Conservation (phyloP, 2,113 vertebrate species). For the Leptodactylus fuscus region DNA sequence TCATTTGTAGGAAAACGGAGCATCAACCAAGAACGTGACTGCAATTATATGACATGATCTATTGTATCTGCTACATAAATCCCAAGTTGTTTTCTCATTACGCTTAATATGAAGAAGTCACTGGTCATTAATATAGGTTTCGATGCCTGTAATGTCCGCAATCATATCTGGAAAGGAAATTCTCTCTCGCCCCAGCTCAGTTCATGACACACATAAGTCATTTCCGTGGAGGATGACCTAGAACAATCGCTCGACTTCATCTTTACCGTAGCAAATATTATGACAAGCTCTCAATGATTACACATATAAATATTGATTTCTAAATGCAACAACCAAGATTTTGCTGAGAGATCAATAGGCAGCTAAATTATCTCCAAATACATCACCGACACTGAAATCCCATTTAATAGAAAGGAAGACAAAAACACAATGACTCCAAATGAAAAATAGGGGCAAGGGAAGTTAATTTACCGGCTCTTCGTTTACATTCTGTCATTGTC, state of each 20-base stretch:
- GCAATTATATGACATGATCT: neutral
- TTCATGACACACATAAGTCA: slow-evolving; percentile 7
- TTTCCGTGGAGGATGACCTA: slow-evolving; percentile 6
- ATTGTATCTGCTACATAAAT: neutral
- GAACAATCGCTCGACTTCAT: neutral
- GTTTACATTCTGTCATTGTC: too few relatives aligned
- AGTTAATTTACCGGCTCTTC: too few relatives aligned
- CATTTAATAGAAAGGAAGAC: neutral
- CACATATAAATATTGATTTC: slow-evolving; percentile 47
- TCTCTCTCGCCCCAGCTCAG: neutral
- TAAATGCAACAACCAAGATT: slow-evolving; percentile 11
- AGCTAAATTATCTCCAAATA: neutral
- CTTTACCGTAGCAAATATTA: slow-evolving; percentile 4
- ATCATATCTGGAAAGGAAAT: neutral
- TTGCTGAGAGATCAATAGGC: slow-evolving; percentile 12
- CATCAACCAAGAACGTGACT: neutral
- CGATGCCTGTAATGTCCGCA: neutral
- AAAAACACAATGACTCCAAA: neutral
- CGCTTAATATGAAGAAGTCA: neutral
- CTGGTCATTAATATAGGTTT: neutral
- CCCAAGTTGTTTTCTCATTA: neutral
- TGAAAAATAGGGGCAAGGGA: too few relatives aligned
- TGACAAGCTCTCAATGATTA: slow-evolving; percentile 17
- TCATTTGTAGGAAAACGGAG: neutral
- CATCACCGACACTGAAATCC: neutral